Base-by-base conservation (phyloP, 2,888 invertebrate genomes). In the Hesperia comma region DNA sequence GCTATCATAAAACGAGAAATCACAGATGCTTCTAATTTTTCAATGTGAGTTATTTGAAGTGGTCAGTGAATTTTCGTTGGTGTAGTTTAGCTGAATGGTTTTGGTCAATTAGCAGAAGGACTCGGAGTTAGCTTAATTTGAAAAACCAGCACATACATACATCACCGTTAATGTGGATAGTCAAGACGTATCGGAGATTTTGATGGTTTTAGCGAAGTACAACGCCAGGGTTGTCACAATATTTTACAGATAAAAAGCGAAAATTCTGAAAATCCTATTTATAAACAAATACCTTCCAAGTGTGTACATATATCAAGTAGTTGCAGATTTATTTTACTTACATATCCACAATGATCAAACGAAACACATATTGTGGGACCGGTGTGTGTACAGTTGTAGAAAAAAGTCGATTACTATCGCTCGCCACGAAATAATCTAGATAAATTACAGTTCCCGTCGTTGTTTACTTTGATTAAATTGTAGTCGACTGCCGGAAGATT, bases 381-480 rank as follows among this genome's bases (percentile, higher is more conserved):
- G 72, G 77, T 68, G 71, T 77, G 77, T 76, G 74, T 81, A 80
- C 80, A 83, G 82, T 86, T 85, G 71, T 79, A 82, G 82, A 86
- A 91, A 91, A 90, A 91, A 90, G 86, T 86, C 86, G 86, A 90
- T 91, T 89, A 86, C 88, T 85, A 88, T 86, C 86, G 86, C 80
- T 88, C 85, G 85, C 90, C 90, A 81, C 90, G 82, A 88, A 90
- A 90, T 91, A 91, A 92, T 92, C 92, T 86, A 88, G 92, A 92
- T 88, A 91, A 92, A 92, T 92, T 90, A 92, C 91, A 82, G 82
- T 76, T 77, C 78, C 82, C 79, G 81, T 85, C 87, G 87, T 90
- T 92, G 92, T 92, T 92, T 92, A 88, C 89, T 92, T 90, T 92
- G 92, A 92, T 92, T 92, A 92, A 92, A 92, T 90, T 92, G 92